Base-by-base conservation (phyloP, 2,888 invertebrate genomes). In the Macrophya annulata region DNA sequence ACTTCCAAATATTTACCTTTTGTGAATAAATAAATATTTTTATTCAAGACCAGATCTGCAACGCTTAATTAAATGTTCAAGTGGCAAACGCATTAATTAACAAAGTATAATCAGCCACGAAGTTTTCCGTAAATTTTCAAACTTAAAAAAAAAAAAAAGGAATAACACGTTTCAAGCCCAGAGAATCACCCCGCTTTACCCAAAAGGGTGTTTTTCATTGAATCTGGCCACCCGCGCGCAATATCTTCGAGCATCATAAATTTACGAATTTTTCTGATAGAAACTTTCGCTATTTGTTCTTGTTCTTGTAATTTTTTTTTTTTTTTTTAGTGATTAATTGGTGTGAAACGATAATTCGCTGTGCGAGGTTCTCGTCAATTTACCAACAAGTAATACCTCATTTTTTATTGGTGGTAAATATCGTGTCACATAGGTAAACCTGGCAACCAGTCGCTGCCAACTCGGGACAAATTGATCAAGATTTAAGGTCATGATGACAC, bases 401-500 rank as follows among this genome's bases (percentile, higher is more conserved):
- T 62, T 81, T 81, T 81, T 81, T 59, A 81, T 62, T 37, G 43
- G 43, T 10, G 43, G 81, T 62, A 62, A 81, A 81, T 81, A 81
- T 62, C 79, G 51, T 21, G 79, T 81, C 59, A 81, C 59, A n/a
- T n/a, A 43, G 79, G 62, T 81, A 81, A 81, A 59, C 79, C 62
- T 40, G 12, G n/a, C 43, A 10, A 48, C 51, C 40, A 31, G 51
- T 43, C 15, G n/a, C 40, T 59, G 59, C 43, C 81, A 62, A 59
- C 81, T 43, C 77, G 51, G 81, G 81, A 72, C 68, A 68, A 85
- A 85, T 83, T 85, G 83, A 85, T 82, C 77, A 83, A 51, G 85
- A 85, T 82, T 85, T 85, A 82, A 72, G 85, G 62, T 85, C 82
- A 85, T 82, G 76, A 85, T 82, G 85, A 85, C 71, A 71, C 85